Evolutionary conservation across 2,113 vertebrate genomes (phyloP).

Genomic region (Lanius ludovicianus): DNA sequence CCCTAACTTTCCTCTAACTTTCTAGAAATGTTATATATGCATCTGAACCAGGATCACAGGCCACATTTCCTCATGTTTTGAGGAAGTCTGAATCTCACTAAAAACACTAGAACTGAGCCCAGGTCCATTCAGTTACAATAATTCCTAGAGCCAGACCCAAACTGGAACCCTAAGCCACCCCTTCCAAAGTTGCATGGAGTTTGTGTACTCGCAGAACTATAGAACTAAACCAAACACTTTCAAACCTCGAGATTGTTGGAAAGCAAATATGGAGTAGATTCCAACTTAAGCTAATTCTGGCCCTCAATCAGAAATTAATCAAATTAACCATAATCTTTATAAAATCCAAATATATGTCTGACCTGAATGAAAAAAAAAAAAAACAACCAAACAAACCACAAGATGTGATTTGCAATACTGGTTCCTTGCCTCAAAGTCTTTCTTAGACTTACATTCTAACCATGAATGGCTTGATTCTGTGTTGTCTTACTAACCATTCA

Average conservation of each 20-base stretch:
- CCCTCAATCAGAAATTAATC: constrained; percentile 18
- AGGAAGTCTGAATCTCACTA: neutral
- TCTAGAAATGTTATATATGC: neutral
- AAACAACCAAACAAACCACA: no score
- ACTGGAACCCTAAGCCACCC: neutral
- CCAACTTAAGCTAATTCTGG: neutral
- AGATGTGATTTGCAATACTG: neutral
- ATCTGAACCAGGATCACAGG: neutral
- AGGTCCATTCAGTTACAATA: neutral
- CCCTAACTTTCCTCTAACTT: neutral
- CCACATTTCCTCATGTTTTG: neutral
- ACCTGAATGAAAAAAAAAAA: neutral
- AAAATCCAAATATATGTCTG: neutral
- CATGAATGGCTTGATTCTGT: neutral
- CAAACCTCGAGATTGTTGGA: neutral
- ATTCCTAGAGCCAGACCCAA: neutral
- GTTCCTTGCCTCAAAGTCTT: neutral
- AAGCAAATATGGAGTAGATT: neutral
- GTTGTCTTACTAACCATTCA: neutral
- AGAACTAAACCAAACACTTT: neutral
- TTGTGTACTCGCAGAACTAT: neutral
- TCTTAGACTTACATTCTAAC: neutral
- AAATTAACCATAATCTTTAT: neutral
- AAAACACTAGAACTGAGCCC: neutral
- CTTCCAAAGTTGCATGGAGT: neutral